Conservation (phyloP, 2,797 vertebrate genomes). For the Sebastes steindachneri region DNA sequence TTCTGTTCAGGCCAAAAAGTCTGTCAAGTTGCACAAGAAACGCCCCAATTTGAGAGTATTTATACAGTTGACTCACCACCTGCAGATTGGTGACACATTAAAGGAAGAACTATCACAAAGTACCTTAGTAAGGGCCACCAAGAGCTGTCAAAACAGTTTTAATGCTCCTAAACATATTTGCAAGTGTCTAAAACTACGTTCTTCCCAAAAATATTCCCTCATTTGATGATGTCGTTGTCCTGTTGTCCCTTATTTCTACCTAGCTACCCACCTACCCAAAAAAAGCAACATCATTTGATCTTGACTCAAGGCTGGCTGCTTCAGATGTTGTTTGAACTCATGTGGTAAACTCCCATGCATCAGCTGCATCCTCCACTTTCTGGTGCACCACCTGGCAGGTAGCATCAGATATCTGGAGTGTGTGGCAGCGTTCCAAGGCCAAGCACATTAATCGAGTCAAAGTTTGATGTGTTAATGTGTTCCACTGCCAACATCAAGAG, state of each 20-base stretch:
- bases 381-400: constrained; percentile 53
- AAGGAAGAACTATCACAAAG: neutral
- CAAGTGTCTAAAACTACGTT: neutral
- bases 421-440: constrained; percentile 48
- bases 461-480: constrained; percentile 67
- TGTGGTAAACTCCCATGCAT: constrained; percentile 11
- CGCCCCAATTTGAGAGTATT: constrained; percentile 2
- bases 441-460: constrained; percentile 56
- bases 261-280: neutral
- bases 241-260: neutral
- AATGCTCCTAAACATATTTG: neutral
- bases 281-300: neutral
- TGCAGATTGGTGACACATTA: neutral
- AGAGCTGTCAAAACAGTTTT: neutral
- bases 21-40: constrained; percentile 18
- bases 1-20: constrained; percentile 24
- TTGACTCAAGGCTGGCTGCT: neutral
- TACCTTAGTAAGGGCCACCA: neutral
- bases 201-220: neutral
- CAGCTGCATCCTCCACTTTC: constrained; percentile 7
- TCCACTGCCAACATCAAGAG: constrained; percentile 58
- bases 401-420: constrained; percentile 33
- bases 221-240: neutral
- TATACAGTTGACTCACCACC: neutral
- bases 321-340: constrained; percentile 17